phyloP scores from a whole-genome alignment of 2,888 invertebrate genomes.

The Ariolimax columbianus region DNA sequence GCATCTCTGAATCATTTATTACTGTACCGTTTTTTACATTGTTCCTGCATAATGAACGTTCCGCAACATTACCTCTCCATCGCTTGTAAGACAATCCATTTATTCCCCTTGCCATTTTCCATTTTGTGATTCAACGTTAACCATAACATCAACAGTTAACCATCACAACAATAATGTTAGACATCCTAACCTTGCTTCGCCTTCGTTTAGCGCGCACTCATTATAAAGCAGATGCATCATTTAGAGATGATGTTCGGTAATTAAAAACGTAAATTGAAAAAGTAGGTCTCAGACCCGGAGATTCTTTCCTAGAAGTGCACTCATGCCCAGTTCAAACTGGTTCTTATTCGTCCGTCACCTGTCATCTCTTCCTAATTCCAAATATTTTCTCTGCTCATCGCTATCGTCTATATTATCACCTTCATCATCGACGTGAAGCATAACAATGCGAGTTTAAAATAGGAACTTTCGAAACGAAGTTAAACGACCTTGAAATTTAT shows the following conservation, averaged over 20 bases:
- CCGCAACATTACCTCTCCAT: not conserved
- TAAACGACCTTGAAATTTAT: no score
- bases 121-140: not conserved
- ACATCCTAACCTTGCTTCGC: not conserved
- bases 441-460: no score
- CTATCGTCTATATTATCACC: no score
- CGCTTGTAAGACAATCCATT: not conserved
- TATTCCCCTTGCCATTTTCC: not conserved
- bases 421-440: no score
- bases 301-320: not conserved
- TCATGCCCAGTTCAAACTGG: no score
- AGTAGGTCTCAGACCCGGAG: not conserved
- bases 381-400: no score
- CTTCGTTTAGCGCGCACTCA: not conserved
- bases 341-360: no score
- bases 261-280: no score
- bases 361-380: no score
- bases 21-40: not conserved
- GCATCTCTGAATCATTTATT: not conserved
- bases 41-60: not conserved
- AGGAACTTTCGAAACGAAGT: no score
- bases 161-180: not conserved
- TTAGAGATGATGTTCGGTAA: not conserved
- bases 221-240: slow-evolving; percentile 1
- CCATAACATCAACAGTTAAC: not conserved